phyloP scores from a whole-genome alignment of 1,140 invertebrate genomes.

The Sminthurinus signatus region DNA sequence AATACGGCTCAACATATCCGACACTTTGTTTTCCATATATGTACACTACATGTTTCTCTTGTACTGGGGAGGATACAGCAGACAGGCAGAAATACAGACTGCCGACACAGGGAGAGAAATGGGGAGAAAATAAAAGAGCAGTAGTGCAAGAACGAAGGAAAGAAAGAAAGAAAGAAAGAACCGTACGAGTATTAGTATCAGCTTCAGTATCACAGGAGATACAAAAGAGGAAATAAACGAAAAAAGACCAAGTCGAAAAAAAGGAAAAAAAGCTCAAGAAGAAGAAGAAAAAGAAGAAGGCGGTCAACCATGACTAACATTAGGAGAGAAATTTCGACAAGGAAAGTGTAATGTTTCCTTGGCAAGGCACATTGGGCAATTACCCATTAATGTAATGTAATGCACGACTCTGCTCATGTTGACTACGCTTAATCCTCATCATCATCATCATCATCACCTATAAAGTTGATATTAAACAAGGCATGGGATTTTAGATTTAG shows the following conservation, averaged over 20 bases:
- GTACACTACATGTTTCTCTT: too few species aligned
- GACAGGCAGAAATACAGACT: too few species aligned
- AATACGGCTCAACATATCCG: too few species aligned
- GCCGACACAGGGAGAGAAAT: too few species aligned
- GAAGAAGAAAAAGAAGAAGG: not conserved
- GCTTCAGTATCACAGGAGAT: not conserved
- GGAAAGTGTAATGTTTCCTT: conserved; percentile 27
- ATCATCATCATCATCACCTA: not conserved
- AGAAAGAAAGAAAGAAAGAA: not conserved
- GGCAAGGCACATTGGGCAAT: conserved; percentile 26
- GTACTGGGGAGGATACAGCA: too few species aligned
- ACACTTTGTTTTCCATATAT: too few species aligned
- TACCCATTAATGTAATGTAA: conserved; percentile 29
- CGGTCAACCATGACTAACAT: conserved; percentile 27
- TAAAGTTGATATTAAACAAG: too few species aligned
- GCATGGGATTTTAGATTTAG: too few species aligned
- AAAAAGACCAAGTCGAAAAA: too few species aligned
- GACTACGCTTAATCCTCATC: not conserved
- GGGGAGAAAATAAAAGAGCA: too few species aligned
- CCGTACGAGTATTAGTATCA: not conserved
- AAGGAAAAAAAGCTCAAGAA: not conserved
- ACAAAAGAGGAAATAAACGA: not conserved
- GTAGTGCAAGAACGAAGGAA: too few species aligned
- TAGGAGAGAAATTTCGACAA: conserved; percentile 23
- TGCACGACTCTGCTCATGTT: not conserved